phyloP scores from a whole-genome alignment of 2,888 invertebrate species.

The Sisyra nigra region DNA sequence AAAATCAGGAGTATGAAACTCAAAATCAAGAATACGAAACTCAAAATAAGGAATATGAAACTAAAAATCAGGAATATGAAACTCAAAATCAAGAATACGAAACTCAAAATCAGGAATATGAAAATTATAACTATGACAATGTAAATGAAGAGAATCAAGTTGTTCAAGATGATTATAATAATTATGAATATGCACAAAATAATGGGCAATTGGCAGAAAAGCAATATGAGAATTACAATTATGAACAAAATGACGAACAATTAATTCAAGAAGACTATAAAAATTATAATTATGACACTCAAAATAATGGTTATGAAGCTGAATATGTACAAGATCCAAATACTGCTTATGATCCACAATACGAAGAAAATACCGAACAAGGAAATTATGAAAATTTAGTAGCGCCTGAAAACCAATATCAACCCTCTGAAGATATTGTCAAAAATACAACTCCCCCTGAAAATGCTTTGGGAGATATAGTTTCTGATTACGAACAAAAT shows the following conservation, averaged over 20 bases:
- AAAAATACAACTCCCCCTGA: too few species aligned
- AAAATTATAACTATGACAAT: not conserved
- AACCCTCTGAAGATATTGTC: not conserved
- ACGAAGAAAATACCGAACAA: slow-evolving; percentile 5
- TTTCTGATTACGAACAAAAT: not conserved
- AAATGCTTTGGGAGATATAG: too few species aligned
- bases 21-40: slow-evolving; percentile 7
- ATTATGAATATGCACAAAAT: not conserved
- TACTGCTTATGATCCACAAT: slow-evolving; percentile 2
- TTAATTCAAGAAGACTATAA: slow-evolving; percentile 7
- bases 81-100: slow-evolving; percentile 10
- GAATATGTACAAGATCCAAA: too few species aligned
- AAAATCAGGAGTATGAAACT: slow-evolving; percentile 11
- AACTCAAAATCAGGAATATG: slow-evolving; percentile 11
- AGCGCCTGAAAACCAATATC: slow-evolving; percentile 3
- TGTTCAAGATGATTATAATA: not conserved
- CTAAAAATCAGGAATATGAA: slow-evolving; percentile 9
- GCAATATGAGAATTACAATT: slow-evolving; percentile 10
- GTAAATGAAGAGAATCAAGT: not conserved
- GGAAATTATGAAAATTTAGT: not conserved
- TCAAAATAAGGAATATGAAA: slow-evolving; percentile 6
- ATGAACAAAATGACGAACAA: slow-evolving; percentile 9
- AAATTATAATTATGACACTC: slow-evolving; percentile 7
- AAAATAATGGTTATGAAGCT: slow-evolving; percentile 1
- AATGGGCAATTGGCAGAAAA: slow-evolving; percentile 10